Base-by-base conservation (phyloP, 2,797 vertebrate genomes). In the Enteromius trimaculatus region DNA sequence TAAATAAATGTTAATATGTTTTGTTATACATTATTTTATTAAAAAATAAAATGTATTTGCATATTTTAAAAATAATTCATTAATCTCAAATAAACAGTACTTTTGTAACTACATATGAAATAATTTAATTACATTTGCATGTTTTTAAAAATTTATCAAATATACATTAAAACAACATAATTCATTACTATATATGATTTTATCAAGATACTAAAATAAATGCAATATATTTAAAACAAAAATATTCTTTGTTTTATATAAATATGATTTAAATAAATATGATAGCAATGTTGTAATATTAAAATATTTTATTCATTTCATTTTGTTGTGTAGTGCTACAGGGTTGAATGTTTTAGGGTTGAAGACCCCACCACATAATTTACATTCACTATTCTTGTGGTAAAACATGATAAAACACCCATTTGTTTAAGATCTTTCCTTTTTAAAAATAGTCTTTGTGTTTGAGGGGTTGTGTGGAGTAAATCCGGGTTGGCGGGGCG, bases 401-500 rank as follows among this genome's bases (percentile, higher is more conserved):
- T 77, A 77, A 42, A 77, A 19, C 37, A 26, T 44, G 51, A 39
- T 77, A 44, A 44, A 44, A 42, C n/a, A 26, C 37, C 8, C 55
- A 77, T 77, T 77, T 77, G 14, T 76, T 60, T 26, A 60, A n/a
- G 34, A 60, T 37, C 39, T 64, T 62, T 29, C 37, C 23, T 77
- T 62, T 17, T 17, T 6, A 39, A 71, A 62, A 72, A 49, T 10
- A 44, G 39, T 26, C 69, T 72, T 81, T 81, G 55, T 64, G 39
- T 72, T 44, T 47, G 39, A 60, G 53, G 26, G 6, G 42, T 10
- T 49, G 13, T 34, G 51, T 49, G 69, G 29, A 37, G n/a, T 34
- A 64, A 64, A 51, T 64, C 55, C 55, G 21, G 49, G 58, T 81
- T 81, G 79, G 79, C 79, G 23, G 42, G 19, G 19, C 5, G 4